A percentile compares a stretch with the other conserved stretches of the same genome.
Conservation (phyloP, 2,113 vertebrate species). For the Stegostoma tigrinum region DNA sequence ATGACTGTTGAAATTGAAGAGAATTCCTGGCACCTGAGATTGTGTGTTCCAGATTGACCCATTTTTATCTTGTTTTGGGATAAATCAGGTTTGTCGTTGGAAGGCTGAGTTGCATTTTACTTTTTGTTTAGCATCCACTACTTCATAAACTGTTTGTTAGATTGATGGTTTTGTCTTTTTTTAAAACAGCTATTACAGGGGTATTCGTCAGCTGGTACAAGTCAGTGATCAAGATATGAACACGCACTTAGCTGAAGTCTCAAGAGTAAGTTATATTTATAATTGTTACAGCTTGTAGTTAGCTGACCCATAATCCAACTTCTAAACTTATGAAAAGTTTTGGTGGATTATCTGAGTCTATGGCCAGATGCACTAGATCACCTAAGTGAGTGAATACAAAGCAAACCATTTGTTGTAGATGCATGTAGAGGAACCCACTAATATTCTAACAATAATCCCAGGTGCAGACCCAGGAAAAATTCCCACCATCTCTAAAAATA, state of each 20-base stretch:
- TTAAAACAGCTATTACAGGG: conserved; percentile 81
- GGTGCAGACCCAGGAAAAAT: background rate
- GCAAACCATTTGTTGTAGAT: background rate
- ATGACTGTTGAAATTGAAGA: background rate
- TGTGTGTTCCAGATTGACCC: background rate
- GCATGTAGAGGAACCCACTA: background rate
- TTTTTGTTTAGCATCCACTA: no score
- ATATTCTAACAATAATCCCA: background rate
- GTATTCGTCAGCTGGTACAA: conserved; percentile 87
- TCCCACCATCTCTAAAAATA: background rate
- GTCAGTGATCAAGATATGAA: conserved; percentile 99
- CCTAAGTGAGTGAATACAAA: background rate
- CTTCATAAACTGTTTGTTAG: background rate
- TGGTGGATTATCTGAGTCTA: background rate
- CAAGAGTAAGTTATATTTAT: conserved; percentile 70
- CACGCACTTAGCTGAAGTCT: conserved; percentile 94
- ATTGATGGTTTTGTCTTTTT: background rate
- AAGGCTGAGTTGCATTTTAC: background rate
- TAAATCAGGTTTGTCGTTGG: background rate
- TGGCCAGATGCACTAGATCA: background rate
- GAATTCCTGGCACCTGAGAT: background rate
- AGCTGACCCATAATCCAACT: background rate
- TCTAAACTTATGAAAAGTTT: background rate
- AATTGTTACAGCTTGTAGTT: background rate
- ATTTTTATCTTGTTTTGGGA: background rate